Evolutionary conservation across 2,797 vertebrate species (phyloP).

Genomic region (Chloroceryle amazona): DNA sequence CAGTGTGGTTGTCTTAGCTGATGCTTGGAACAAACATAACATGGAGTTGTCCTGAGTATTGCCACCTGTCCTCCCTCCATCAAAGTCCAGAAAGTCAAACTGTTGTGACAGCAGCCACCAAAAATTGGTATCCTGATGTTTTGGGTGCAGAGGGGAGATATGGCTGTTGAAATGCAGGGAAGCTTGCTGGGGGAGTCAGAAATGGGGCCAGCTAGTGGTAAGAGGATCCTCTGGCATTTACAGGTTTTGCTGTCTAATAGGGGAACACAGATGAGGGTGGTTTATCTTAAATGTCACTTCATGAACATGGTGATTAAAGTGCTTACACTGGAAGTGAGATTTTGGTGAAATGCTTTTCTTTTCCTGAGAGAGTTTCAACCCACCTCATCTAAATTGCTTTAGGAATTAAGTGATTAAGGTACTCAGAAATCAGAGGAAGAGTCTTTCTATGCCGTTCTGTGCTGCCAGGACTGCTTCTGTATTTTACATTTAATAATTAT

Average conservation of each 20-base stretch:
- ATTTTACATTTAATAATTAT: constrained; percentile 13
- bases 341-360: constrained; percentile 10
- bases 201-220: neutral
- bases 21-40: neutral
- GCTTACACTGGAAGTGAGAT: neutral
- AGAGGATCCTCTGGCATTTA: neutral
- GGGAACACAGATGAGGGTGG: neutral
- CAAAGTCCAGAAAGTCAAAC: neutral
- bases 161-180: neutral
- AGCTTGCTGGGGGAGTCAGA: neutral
- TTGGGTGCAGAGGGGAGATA: neutral
- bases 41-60: neutral
- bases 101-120: neutral
- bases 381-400: neutral
- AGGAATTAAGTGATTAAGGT: neutral
- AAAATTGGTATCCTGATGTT: neutral
- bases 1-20: neutral
- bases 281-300: neutral
- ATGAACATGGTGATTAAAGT: neutral
- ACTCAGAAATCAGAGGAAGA: neutral
- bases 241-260: neutral
- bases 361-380: neutral
- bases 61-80: rapidly evolving
- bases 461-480: neutral
- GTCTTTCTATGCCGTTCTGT: neutral